A percentile compares a stretch with the other conserved stretches of the same genome.
Conservation (phyloP, 2,797 vertebrate species). For the Liasis olivaceus region DNA sequence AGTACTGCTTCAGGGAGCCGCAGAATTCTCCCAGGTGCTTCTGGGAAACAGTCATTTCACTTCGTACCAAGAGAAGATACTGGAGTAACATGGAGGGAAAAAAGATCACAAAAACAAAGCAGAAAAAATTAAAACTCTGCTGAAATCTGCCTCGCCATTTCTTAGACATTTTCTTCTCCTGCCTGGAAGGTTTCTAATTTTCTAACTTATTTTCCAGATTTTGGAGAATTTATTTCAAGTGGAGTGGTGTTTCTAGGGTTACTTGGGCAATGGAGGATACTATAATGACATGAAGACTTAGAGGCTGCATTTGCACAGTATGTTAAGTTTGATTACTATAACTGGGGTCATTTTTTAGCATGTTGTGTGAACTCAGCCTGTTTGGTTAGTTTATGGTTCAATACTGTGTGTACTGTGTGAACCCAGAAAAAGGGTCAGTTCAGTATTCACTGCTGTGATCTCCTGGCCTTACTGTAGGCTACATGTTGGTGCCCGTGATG, state of each 20-base stretch:
- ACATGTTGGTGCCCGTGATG: neutral
- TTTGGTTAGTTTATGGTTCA: neutral
- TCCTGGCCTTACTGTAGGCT: neutral
- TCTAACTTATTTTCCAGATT: neutral
- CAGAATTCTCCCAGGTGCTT: slow-evolving; percentile 92
- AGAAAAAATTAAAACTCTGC: neutral
- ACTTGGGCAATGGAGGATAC: neutral
- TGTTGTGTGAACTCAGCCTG: neutral
- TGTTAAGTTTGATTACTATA: neutral
- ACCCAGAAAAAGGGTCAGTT: neutral
- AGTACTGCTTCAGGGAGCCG: slow-evolving; percentile 91
- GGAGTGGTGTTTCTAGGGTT: neutral
- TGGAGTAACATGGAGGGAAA: slow-evolving; percentile 46
- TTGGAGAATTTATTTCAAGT: neutral
- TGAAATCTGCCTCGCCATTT: neutral
- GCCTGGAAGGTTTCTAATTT: neutral
- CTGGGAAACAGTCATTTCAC: slow-evolving; percentile 92
- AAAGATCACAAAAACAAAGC: too few relatives aligned
- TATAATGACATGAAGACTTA: neutral
- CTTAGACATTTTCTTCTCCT: neutral
- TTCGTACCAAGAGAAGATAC: slow-evolving; percentile 91
- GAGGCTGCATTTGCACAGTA: neutral
- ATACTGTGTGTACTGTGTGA: too few relatives aligned
- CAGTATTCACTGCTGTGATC: neutral
- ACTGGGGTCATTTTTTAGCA: neutral